A percentile compares a stretch with the other conserved stretches of the same genome.
phyloP scores from a whole-genome alignment of 2,888 invertebrate genomes.

The Agriopis leucophaearia region DNA sequence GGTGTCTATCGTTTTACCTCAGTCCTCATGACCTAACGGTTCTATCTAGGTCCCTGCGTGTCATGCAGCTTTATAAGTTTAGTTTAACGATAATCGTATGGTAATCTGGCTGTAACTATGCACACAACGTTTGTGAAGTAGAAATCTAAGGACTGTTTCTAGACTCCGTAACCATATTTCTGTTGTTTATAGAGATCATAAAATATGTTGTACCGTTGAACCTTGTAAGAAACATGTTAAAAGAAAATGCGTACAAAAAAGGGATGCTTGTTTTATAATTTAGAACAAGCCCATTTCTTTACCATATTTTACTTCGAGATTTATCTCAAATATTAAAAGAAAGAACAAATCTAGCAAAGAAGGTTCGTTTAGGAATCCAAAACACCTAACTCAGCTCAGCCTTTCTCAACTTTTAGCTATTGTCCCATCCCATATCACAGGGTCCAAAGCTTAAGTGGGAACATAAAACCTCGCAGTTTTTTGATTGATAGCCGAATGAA shows the following conservation, averaged over 20 bases:
- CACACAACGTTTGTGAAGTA: constrained; percentile 45
- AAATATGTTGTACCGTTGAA: constrained; percentile 9
- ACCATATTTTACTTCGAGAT: background rate
- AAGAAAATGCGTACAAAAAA: constrained; percentile 7
- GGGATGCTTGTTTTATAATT: no score
- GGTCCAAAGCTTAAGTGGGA: constrained; percentile 25
- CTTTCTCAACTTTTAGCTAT: background rate
- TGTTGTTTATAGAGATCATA: constrained; percentile 13
- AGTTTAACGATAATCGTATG: constrained; percentile 58
- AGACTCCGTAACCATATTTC: constrained; percentile 18
- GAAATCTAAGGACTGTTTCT: constrained; percentile 28
- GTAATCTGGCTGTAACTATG: constrained; percentile 59
- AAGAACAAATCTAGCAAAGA: background rate
- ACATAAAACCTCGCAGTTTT: constrained; percentile 41
- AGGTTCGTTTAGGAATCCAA: constrained; percentile 5
- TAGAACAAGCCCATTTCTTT: no score
- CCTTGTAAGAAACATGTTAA: constrained; percentile 6
- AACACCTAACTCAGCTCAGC: constrained; percentile 2
- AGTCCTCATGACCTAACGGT: constrained; percentile 43
- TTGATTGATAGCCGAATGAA: constrained; percentile 73
- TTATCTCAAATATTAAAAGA: background rate
- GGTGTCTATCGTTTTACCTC: constrained; percentile 11
- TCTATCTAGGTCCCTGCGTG: constrained; percentile 46
- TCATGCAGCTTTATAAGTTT: constrained; percentile 45
- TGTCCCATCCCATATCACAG: constrained; percentile 7